phyloP scores from a whole-genome alignment of 64 coral and sea anemone genomes.

The Montipora capricornis region DNA sequence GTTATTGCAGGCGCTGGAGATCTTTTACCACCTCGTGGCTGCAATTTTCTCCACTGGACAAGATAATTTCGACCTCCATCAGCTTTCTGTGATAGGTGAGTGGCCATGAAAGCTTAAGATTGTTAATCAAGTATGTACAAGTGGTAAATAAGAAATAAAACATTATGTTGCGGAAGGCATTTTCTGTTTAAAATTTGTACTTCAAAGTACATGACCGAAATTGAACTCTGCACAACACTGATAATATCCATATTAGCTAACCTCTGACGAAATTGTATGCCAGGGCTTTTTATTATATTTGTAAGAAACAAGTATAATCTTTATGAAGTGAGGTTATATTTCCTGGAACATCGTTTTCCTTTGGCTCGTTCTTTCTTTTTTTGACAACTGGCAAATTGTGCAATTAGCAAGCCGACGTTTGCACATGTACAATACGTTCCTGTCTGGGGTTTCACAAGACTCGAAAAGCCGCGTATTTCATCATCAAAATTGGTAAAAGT shows the following conservation, averaged over 20 bases:
- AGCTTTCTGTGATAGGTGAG: not conserved
- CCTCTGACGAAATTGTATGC: not conserved
- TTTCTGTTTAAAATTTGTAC: not conserved
- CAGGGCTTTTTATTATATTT: not conserved
- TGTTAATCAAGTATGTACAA: not conserved
- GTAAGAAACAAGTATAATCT: not conserved
- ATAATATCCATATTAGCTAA: too few relatives aligned
- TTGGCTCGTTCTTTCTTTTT: not conserved
- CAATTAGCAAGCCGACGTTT: not conserved
- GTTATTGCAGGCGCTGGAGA: constrained; percentile 17
- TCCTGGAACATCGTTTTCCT: not conserved
- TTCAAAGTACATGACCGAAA: not conserved
- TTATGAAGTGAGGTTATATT: not conserved
- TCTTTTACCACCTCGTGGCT: constrained; percentile 38
- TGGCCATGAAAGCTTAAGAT: not conserved
- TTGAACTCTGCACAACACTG: not conserved
- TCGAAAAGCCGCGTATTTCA: not conserved
- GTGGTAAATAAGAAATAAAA: not conserved
- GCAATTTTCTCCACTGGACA: not conserved
- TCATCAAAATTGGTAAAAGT: not conserved
- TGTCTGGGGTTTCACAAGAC: not conserved
- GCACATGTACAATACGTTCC: not conserved
- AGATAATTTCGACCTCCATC: not conserved
- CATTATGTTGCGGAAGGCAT: not conserved
- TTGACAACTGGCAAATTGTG: not conserved